phyloP scores from a whole-genome alignment of 1,140 invertebrate species.

The Mactra quadrangularis region DNA sequence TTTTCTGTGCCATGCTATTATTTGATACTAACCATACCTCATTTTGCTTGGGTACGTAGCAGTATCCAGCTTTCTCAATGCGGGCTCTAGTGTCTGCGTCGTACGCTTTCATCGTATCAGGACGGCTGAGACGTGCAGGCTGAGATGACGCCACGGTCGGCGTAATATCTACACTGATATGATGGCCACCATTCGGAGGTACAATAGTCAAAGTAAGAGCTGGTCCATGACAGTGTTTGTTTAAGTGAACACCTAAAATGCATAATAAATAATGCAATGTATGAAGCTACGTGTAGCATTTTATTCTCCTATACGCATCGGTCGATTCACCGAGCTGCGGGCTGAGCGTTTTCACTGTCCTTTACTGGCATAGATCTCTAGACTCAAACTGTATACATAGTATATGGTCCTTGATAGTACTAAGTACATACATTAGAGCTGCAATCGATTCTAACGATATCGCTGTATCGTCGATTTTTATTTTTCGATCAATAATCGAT shows the following conservation, averaged over 20 bases:
- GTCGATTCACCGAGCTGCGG: not conserved
- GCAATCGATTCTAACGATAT: too few relatives aligned
- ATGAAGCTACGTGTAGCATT: not conserved
- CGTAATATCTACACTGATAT: slow-evolving; percentile 20
- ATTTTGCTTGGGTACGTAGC: slow-evolving; percentile 16
- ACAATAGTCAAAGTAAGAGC: slow-evolving; percentile 3
- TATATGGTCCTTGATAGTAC: too few relatives aligned
- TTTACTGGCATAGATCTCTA: not conserved
- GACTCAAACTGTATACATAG: not conserved
- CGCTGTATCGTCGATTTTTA: too few relatives aligned
- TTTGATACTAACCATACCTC: slow-evolving; percentile 2
- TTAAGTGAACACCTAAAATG: slow-evolving; percentile 14
- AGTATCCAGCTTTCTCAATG: not conserved
- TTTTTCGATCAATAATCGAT: too few relatives aligned
- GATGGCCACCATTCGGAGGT: not conserved
- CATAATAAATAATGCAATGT: not conserved
- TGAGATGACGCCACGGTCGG: not conserved
- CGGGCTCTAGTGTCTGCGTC: not conserved
- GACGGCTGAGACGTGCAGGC: not conserved
- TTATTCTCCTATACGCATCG: not conserved
- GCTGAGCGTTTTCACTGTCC: not conserved
- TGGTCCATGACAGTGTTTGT: slow-evolving; percentile 7
- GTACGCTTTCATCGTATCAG: slow-evolving; percentile 18
- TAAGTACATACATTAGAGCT: too few relatives aligned
- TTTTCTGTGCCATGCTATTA: not conserved